Conservation (phyloP, 2,797 vertebrate genomes). For the Pseudocheirus occidentalis region DNA sequence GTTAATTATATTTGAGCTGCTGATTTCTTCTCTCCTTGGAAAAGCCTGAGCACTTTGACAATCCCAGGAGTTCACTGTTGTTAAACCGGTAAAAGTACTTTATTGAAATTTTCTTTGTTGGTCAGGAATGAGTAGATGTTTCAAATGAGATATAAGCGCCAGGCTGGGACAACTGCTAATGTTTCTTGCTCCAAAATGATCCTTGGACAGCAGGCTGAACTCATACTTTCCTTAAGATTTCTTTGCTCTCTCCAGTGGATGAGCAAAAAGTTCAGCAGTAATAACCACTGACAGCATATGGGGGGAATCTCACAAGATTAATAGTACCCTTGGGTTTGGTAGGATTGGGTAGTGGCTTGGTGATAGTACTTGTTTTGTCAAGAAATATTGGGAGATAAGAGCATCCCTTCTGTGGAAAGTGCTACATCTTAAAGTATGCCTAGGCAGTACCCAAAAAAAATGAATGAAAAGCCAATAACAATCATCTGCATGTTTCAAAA, state of each 20-base stretch:
- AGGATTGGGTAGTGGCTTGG: not conserved
- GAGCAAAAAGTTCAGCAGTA: constrained; percentile 76
- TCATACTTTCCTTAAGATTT: constrained; percentile 78
- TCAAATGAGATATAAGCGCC: constrained; percentile 85
- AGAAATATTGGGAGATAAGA: not conserved
- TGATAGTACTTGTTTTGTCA: not conserved
- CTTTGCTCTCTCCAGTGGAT: constrained; percentile 74
- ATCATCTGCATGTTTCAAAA: not conserved
- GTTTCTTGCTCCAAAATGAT: constrained; percentile 83
- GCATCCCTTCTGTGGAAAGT: constrained; percentile 17
- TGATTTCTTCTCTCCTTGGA: constrained; percentile 88
- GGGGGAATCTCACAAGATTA: constrained; percentile 66
- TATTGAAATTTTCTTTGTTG: constrained; percentile 90
- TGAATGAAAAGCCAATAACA: constrained; percentile 14
- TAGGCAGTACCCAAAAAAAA: not conserved
- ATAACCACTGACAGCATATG: constrained; percentile 75
- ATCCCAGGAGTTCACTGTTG: constrained; percentile 86
- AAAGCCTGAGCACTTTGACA: constrained; percentile 88
- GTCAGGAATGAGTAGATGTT: constrained; percentile 86
- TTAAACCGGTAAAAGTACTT: constrained; percentile 88
- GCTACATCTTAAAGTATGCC: not conserved
- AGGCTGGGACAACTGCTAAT: constrained; percentile 84
- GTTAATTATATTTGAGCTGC: constrained; percentile 97
- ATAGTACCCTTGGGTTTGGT: not conserved
- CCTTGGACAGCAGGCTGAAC: constrained; percentile 81